These are phyloP conservation scores for Bombyx mandarina DNA, from an alignment of 1,140 invertebrate genomes.

Conservation along the genomic window DNA sequence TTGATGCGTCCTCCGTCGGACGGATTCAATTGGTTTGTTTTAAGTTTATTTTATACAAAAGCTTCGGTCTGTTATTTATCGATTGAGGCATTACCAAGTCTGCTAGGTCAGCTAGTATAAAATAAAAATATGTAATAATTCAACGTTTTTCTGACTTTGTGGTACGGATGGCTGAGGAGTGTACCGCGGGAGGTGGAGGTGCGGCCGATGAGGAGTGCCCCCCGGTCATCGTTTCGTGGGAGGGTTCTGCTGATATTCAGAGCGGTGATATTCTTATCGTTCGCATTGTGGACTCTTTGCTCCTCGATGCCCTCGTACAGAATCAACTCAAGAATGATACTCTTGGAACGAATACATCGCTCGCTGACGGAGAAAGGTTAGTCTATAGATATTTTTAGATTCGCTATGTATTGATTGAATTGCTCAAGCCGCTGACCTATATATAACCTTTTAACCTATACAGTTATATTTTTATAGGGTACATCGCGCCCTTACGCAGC, in stretches of 20 bases:
- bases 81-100: too few relatives aligned
- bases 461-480: slow-evolving; percentile 38
- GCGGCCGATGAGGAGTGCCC: slow-evolving; percentile 60
- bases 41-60: too few relatives aligned
- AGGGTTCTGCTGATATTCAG: slow-evolving; percentile 75
- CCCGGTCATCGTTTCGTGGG: slow-evolving; percentile 73
- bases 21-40: too few relatives aligned
- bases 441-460: slow-evolving; percentile 29
- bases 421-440: slow-evolving; percentile 2
- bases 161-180: slow-evolving; percentile 70
- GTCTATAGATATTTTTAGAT: slow-evolving; percentile 6
- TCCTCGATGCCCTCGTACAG: slow-evolving; percentile 53
- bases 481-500: slow-evolving; percentile 56
- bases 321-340: slow-evolving; percentile 34
- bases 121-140: neutral
- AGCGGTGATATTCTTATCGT: slow-evolving; percentile 79
- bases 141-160: slow-evolving; percentile 36
- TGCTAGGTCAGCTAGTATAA: neutral
- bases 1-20: too few relatives aligned
- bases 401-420: neutral
- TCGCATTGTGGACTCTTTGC: slow-evolving; percentile 75
- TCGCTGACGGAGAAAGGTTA: slow-evolving; percentile 36
- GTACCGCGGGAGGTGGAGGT: slow-evolving; percentile 42
- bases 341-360: slow-evolving; percentile 33
- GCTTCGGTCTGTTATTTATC: too few relatives aligned